Evolutionary conservation across 1,140 invertebrate species (phyloP).

Genomic region (Leptinotarsa defecta): DNA sequence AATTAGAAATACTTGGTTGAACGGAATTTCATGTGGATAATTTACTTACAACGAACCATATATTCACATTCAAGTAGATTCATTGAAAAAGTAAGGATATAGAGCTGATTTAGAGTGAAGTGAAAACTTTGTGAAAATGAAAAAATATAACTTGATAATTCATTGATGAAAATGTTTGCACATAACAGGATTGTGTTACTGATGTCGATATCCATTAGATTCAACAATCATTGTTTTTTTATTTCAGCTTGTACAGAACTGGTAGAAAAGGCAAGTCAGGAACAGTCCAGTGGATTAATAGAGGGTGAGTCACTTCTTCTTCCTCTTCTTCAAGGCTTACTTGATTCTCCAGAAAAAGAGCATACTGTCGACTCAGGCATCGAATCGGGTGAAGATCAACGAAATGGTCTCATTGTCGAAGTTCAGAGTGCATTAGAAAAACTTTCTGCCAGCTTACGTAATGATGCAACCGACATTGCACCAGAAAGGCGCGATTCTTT

Average conservation of each 20-base stretch:
- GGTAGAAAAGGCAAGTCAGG: constrained; percentile 60
- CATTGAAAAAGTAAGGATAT: too few relatives aligned
- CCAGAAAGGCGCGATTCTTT: constrained; percentile 66
- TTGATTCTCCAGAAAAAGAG: constrained; percentile 48
- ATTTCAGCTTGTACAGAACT: constrained; percentile 64
- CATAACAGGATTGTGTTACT: not conserved
- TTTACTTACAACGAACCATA: too few relatives aligned
- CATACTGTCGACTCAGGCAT: constrained; percentile 64
- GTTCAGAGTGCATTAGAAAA: constrained; percentile 77
- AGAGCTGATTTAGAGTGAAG: too few relatives aligned
- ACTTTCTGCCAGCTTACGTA: constrained; percentile 71
- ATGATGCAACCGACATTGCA: constrained; percentile 59
- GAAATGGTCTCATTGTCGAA: constrained; percentile 70
- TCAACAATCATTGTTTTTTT: not conserved
- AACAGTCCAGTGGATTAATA: constrained; percentile 49
- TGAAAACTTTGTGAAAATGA: too few relatives aligned
- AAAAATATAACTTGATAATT: too few relatives aligned
- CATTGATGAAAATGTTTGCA: not conserved
- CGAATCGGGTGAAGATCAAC: constrained; percentile 69
- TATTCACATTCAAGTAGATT: too few relatives aligned
- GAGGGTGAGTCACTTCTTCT: constrained; percentile 65
- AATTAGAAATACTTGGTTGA: too few relatives aligned
- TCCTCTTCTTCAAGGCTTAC: constrained; percentile 63
- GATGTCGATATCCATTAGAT: too few relatives aligned
- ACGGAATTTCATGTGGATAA: too few relatives aligned